Percentiles rank a stretch among this genome's conserved stretches.
phyloP scores from a whole-genome alignment of 2,113 vertebrate species.

The Amphiprion percula region DNA sequence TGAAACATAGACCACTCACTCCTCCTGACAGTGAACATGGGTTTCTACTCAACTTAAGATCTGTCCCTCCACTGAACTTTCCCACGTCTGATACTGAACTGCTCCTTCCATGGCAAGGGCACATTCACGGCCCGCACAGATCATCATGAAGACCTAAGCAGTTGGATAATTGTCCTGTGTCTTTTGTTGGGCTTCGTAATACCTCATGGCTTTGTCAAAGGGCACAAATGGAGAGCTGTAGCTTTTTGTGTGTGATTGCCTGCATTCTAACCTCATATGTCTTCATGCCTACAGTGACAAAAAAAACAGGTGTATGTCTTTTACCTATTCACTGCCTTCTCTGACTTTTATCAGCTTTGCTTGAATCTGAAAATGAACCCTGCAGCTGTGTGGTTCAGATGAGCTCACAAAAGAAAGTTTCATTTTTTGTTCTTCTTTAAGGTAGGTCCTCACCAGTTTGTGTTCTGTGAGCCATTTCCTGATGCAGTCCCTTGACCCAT shows the following conservation, averaged over 20 bases:
- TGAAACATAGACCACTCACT: neutral
- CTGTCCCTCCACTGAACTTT: neutral
- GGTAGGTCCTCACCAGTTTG: neutral
- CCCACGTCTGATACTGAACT: neutral
- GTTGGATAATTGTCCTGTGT: slow-evolving; percentile 2
- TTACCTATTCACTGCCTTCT: neutral
- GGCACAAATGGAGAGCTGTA: slow-evolving; percentile 13
- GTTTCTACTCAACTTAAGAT: neutral
- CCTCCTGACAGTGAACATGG: neutral
- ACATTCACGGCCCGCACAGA: slow-evolving; percentile 4
- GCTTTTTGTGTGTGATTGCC: neutral
- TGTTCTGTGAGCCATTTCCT: slow-evolving; percentile 8
- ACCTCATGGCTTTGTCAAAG: slow-evolving; percentile 17
- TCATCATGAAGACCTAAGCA: slow-evolving; percentile 1
- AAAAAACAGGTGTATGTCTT: neutral
- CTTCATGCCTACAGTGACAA: slow-evolving; percentile 12
- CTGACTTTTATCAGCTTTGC: neutral
- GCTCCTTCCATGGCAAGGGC: neutral
- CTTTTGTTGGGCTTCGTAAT: slow-evolving; percentile 9
- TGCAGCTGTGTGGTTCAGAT: neutral
- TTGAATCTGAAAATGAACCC: slow-evolving; percentile 9
- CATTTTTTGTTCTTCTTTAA: slow-evolving; percentile 10
- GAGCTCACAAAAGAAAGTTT: slow-evolving; percentile 13
- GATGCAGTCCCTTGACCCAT: slow-evolving; percentile 43
- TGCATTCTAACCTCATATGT: neutral